Evolutionary conservation across 2,113 vertebrate species (phyloP).

Genomic region (Labrus mixtus): DNA sequence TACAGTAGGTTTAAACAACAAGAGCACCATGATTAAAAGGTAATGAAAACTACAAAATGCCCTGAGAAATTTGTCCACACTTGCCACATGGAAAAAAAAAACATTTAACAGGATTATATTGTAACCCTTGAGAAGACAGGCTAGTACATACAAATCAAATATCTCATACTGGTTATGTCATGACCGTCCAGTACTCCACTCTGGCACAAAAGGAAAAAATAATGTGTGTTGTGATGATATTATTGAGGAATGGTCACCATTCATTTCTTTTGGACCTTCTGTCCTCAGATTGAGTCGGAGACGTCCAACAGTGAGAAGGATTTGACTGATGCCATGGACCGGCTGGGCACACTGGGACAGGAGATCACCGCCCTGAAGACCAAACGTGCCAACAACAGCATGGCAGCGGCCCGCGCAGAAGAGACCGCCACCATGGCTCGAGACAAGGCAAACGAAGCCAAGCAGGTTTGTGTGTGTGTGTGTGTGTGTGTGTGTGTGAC

Average conservation of each 20-base stretch:
- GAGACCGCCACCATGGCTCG: conserved; percentile 89
- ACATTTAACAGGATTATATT: no score
- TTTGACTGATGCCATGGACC: conserved; percentile 85
- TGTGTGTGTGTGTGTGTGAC: neutral
- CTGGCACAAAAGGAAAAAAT: neutral
- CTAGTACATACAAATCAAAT: neutral
- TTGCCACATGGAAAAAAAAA: no score
- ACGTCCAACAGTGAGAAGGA: conserved; percentile 84
- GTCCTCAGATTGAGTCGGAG: conserved; percentile 88
- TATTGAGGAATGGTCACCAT: neutral
- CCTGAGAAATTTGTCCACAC: no score
- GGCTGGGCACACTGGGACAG: conserved; percentile 82
- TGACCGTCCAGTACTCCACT: neutral
- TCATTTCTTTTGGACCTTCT: neutral
- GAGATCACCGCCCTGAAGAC: conserved; percentile 90
- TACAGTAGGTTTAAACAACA: neutral
- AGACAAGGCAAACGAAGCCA: conserved; percentile 91
- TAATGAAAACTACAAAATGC: no score
- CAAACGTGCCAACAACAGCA: conserved; percentile 92
- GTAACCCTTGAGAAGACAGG: neutral
- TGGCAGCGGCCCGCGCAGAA: conserved; percentile 90
- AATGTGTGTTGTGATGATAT: neutral
- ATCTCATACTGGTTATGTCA: neutral
- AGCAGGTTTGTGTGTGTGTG: conserved; percentile 84
- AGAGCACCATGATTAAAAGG: neutral